phyloP scores from a whole-genome alignment of 2,888 invertebrate species.

The Parnassius glacialis region DNA sequence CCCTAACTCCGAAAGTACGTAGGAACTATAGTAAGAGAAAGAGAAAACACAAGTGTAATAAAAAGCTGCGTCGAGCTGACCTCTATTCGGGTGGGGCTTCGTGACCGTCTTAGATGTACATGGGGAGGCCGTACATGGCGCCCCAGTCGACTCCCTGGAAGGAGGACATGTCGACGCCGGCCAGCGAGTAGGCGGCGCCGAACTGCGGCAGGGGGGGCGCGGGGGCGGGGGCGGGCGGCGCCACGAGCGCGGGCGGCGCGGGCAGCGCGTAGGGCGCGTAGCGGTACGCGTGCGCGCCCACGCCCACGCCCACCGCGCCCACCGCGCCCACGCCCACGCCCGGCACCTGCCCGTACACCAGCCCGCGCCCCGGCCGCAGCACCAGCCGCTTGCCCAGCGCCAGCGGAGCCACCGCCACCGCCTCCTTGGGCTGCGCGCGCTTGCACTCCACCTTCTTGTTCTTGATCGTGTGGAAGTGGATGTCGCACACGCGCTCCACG shows the following conservation, averaged over 20 bases:
- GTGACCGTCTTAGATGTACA: conserved; percentile 87
- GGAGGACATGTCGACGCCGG: conserved; percentile 95
- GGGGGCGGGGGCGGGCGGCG: conserved; percentile 79
- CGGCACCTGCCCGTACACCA: conserved; percentile 79
- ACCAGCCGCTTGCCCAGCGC: conserved; percentile 88
- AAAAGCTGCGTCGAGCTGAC: conserved; percentile 43
- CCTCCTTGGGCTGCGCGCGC: conserved; percentile 95
- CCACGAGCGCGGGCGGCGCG: conserved; percentile 64
- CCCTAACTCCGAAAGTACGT: conserved; percentile 42
- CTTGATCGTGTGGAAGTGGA: conserved; percentile 95
- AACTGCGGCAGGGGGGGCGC: conserved; percentile 83
- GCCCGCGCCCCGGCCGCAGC: conserved; percentile 84
- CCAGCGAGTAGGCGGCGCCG: conserved; percentile 88
- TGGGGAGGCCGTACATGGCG: conserved; percentile 95
- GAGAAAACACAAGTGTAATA: conserved; percentile 36
- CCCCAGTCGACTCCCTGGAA: conserved; percentile 96
- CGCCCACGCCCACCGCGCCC: conserved; percentile 32
- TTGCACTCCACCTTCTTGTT: conserved; percentile 95
- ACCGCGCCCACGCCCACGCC: conserved; percentile 59
- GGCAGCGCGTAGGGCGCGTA: conserved; percentile 80
- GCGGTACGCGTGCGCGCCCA: conserved; percentile 67
- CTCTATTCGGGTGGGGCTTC: conserved; percentile 38
- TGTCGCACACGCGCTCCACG: conserved; percentile 95
- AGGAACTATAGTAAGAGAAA: conserved; percentile 53
- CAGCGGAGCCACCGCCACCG: conserved; percentile 85